A percentile compares a stretch with the other conserved stretches of the same genome.
These are phyloP conservation scores for Dryobotodes eremita DNA, from an alignment of 2,888 invertebrate genomes.

Conservation along the genomic window DNA sequence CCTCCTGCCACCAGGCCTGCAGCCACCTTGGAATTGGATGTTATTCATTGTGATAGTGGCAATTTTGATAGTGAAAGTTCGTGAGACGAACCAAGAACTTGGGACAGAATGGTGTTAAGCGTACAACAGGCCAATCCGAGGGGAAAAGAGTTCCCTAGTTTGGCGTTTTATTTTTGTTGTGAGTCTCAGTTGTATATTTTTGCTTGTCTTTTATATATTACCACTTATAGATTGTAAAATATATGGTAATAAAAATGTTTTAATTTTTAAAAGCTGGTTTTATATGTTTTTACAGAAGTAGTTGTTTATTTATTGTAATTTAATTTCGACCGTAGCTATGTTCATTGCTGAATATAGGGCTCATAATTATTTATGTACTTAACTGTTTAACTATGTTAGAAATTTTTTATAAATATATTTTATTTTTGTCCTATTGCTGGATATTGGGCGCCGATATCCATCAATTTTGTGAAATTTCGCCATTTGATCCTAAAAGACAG, in stretches of 20 bases:
- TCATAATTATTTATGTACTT: background rate
- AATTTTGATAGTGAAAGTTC: slow-evolving; percentile 33
- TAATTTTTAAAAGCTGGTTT: background rate
- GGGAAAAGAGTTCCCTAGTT: background rate
- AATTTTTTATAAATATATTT: background rate
- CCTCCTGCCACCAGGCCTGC: background rate
- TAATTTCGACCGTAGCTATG: background rate
- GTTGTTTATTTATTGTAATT: background rate
- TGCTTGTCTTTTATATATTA: slow-evolving; percentile 21
- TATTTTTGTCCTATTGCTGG: background rate
- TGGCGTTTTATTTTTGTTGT: slow-evolving; percentile 11
- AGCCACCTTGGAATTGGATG: slow-evolving; percentile 12
- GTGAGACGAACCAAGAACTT: slow-evolving; percentile 6
- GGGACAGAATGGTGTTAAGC: slow-evolving; percentile 32
- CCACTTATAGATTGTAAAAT: slow-evolving; percentile 11
- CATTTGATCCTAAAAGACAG: background rate
- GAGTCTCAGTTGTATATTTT: slow-evolving; percentile 24
- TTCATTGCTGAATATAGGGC: background rate
- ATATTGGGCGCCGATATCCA: background rate
- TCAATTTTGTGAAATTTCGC: too few species aligned
- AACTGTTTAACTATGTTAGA: background rate
- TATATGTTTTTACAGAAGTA: background rate
- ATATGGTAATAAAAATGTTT: slow-evolving; percentile 36
- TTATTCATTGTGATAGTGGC: slow-evolving; percentile 16
- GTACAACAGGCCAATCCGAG: slow-evolving; percentile 28